These are phyloP conservation scores for Strongylocentrotus purpuratus DNA, from an alignment of 35 echinoderm and acorn worm species.

Conservation along the genomic window DNA sequence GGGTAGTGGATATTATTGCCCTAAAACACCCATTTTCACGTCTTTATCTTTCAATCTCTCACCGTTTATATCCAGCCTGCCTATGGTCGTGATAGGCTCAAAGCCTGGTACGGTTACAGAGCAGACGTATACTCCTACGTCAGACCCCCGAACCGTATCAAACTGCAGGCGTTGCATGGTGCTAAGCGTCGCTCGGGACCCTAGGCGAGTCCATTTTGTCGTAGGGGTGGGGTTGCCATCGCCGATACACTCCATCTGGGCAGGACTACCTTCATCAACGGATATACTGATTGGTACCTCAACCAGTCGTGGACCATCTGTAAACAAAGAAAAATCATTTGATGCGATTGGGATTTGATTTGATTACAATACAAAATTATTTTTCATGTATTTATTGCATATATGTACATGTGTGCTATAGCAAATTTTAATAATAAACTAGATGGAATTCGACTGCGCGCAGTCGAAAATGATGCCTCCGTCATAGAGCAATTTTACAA, in stretches of 20 bases:
- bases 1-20: no score
- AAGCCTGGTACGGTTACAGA: constrained; percentile 75
- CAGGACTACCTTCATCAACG: constrained; percentile 75
- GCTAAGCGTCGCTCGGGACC: constrained; percentile 82
- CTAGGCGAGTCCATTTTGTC: constrained; percentile 85
- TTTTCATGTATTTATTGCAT: no score
- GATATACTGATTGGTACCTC: constrained; percentile 65
- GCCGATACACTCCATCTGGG: constrained; percentile 72
- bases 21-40: no score
- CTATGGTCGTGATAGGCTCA: constrained; percentile 61
- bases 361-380: not conserved
- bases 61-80: constrained; percentile 79
- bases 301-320: constrained; percentile 80
- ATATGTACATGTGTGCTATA: no score
- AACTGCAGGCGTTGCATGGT: constrained; percentile 90
- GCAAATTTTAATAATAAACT: no score
- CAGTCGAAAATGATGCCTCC: no score
- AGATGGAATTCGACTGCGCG: no score
- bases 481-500: no score
- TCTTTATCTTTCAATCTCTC: not conserved
- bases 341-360: not conserved
- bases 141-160: constrained; percentile 72
- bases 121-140: constrained; percentile 73
- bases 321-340: constrained; percentile 5
- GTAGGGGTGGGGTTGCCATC: constrained; percentile 87